A percentile compares a stretch with the other conserved stretches of the same genome.
These are phyloP conservation scores for Ophraella communa DNA, from an alignment of 2,888 invertebrate species.

Conservation along the genomic window DNA sequence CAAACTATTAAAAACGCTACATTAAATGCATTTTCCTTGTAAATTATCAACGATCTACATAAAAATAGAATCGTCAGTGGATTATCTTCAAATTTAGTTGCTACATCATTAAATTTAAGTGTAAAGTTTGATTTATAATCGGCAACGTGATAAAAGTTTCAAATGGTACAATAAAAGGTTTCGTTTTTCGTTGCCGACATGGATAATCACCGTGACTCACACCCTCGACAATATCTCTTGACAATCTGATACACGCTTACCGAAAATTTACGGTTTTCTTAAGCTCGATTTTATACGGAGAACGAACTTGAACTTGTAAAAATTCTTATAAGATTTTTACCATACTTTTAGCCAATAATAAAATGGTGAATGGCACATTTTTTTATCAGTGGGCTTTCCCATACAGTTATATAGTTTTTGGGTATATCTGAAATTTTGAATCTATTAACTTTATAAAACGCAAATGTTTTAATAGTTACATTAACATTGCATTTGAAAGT, in stretches of 20 bases:
- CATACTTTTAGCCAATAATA: too few species aligned
- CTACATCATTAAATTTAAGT: slow-evolving; percentile 19
- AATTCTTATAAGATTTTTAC: not conserved
- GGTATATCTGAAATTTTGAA: too few species aligned
- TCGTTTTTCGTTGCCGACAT: slow-evolving; percentile 6
- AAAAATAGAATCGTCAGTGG: not conserved
- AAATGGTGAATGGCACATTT: too few species aligned
- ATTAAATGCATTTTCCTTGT: slow-evolving; percentile 5
- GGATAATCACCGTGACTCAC: slow-evolving; percentile 11
- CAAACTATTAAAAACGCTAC: not conserved
- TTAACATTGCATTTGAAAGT: too few species aligned
- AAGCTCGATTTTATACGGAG: not conserved
- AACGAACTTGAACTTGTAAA: not conserved
- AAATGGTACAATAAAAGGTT: slow-evolving; percentile 17
- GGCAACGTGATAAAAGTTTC: slow-evolving; percentile 12
- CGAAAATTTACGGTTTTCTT: not conserved
- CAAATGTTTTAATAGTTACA: too few species aligned
- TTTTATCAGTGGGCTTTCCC: too few species aligned
- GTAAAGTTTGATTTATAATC: slow-evolving; percentile 18
- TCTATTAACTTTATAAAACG: too few species aligned
- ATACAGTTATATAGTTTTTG: too few species aligned
- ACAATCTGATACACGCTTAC: not conserved
- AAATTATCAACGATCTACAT: not conserved
- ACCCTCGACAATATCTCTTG: not conserved
- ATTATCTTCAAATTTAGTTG: not conserved